Evolutionary conservation across 2,797 vertebrate genomes (phyloP).

Genomic region (Gymnocypris eckloni): DNA sequence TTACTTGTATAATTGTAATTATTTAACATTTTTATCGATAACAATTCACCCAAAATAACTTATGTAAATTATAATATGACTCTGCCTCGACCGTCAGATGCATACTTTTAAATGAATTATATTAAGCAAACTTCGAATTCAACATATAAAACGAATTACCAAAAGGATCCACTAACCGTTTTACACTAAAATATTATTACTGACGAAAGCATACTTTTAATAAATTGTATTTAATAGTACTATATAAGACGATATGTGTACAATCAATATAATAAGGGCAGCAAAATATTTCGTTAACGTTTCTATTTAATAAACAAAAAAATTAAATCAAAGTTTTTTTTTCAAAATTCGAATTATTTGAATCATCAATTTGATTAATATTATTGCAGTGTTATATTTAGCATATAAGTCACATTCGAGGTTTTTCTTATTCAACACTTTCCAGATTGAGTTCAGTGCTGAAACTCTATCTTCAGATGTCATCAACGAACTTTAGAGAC

Average conservation of each 20-base stretch:
- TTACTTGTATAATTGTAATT: not conserved
- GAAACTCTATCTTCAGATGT: not conserved
- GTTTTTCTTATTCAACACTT: not conserved
- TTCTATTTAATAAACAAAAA: not conserved
- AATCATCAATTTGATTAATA: not conserved
- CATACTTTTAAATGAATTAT: not conserved
- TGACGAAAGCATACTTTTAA: not conserved
- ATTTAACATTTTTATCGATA: not conserved
- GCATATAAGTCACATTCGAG: not conserved
- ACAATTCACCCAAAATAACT: not conserved
- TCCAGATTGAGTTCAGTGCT: not conserved
- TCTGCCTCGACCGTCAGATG: not conserved
- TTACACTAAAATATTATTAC: not conserved
- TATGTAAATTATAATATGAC: not conserved
- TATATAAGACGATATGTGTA: not conserved
- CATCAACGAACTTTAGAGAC: conserved; percentile 11
- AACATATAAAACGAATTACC: not conserved
- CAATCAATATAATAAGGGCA: not conserved
- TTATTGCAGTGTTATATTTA: not conserved
- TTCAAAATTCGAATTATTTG: not conserved
- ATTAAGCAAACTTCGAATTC: not conserved
- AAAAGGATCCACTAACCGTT: not conserved
- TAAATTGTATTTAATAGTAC: not conserved
- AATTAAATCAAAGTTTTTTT: not conserved
- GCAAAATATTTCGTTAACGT: not conserved